A percentile compares a stretch with the other conserved stretches of the same genome.
phyloP scores from a whole-genome alignment of 2,888 invertebrate species.

The Xestia c-nigrum region DNA sequence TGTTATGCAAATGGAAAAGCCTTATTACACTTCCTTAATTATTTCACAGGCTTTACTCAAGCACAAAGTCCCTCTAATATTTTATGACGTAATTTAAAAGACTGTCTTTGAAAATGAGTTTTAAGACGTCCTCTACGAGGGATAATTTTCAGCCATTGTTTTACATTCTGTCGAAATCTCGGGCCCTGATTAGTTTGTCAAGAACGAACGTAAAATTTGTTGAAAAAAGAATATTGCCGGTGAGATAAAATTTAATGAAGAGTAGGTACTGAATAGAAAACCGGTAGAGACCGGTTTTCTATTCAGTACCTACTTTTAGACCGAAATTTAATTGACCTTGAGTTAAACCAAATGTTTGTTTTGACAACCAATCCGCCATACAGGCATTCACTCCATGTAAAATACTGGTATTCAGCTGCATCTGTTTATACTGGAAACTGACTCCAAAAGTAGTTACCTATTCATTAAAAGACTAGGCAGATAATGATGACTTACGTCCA shows the following conservation, averaged over 20 bases:
- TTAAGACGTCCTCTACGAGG: conserved; percentile 74
- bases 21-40: conserved; percentile 88
- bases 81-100: conserved; percentile 85
- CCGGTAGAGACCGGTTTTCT: too few species aligned
- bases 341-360: not conserved
- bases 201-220: conserved; percentile 62
- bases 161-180: conserved; percentile 66
- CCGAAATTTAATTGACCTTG: conserved; percentile 8
- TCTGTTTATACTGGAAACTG: too few species aligned
- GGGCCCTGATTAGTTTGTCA: conserved; percentile 60
- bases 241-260: conserved; percentile 4
- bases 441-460: too few species aligned
- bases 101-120: conserved; percentile 78
- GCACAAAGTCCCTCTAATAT: conserved; percentile 83
- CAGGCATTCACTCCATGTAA: too few species aligned
- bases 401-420: too few species aligned
- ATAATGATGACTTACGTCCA: too few species aligned
- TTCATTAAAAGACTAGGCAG: too few species aligned
- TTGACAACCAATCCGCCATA: not conserved
- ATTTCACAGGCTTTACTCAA: conserved; percentile 82
- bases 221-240: conserved; percentile 23
- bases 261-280: not conserved
- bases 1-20: conserved; percentile 86
- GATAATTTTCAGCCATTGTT: conserved; percentile 73
- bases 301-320: too few species aligned